These are phyloP conservation scores for Trematocara zebra DNA, from an alignment of 2,113 vertebrate genomes.

Conservation along the genomic window DNA sequence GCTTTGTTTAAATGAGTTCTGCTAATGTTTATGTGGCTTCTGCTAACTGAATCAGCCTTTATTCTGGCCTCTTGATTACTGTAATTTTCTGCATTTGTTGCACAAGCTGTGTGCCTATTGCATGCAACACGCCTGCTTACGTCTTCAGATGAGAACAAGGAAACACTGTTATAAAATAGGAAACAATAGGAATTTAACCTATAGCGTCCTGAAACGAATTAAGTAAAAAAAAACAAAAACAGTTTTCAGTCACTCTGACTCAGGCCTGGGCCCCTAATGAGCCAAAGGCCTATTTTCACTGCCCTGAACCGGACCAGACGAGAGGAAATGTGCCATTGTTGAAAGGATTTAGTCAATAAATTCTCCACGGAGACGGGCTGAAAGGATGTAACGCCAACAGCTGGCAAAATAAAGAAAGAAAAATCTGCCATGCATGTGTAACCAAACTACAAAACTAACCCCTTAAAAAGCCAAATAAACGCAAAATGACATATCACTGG, in stretches of 20 bases:
- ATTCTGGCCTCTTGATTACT: neutral
- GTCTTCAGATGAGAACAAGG: neutral
- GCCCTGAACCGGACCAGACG: neutral
- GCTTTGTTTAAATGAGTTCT: neutral
- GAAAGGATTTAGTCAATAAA: conserved; percentile 30
- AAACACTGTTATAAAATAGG: neutral
- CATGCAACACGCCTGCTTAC: neutral
- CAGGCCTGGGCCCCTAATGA: conserved; percentile 24
- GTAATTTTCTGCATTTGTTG: neutral
- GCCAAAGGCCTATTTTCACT: neutral
- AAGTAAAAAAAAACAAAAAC: neutral
- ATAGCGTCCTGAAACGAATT: neutral
- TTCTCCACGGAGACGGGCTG: neutral
- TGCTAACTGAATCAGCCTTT: neutral
- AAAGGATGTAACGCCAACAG: neutral
- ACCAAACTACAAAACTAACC: neutral
- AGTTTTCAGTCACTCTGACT: neutral
- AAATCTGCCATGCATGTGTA: neutral
- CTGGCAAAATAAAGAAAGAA: no score
- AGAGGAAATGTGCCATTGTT: conserved; percentile 48
- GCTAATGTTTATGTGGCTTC: neutral
- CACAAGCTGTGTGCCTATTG: neutral
- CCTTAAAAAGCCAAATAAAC: neutral
- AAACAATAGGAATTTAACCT: neutral
- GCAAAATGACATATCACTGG: neutral